Base-by-base conservation (phyloP, 2,113 vertebrate genomes). In the Alectura lathami region DNA sequence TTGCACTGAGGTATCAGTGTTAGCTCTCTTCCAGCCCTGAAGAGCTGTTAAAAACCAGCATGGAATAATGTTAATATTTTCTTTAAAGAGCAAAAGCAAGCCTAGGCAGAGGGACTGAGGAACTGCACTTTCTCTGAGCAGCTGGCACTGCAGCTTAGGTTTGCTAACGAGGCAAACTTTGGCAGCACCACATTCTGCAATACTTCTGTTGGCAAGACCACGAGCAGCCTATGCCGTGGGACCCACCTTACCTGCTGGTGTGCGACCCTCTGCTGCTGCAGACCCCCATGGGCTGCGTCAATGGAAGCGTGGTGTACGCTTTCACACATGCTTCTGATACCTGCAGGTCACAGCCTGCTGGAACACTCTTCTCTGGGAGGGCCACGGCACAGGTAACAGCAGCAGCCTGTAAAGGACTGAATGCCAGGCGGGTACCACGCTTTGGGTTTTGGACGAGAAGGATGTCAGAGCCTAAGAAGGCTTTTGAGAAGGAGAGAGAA, bases 1-100 rank as follows among this genome's bases (percentile, higher is more conserved):
- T 47, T 83, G 60, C 69, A 72, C 42, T 38, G 69, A 83, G 50
- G 22, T 48, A 53, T 38, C 42, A 89, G 64, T 89, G 51, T 45
- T 62, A 77, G 54, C 38, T 83, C 68, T 66, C 72, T 54, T 45
- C 60, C 56, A 87, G 12, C 48, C 47, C 82, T 40, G 62, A 90
- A 84, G 66, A 88, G 43, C 56, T 90, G 83, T 73, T 94, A 77
- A 48, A 94, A 93, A 88, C 69, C 86, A 91, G 72, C 79, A 67
- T 78, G 72, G 68, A 81, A 86, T 86, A 88, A 94, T 29, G 76
- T 70, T 88, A 88, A 51, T 80, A 89, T 94, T 94, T 88, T 86
- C 68, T 86, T 90, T 79, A 83, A 90, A 70, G 68, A 85, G 34
- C 26, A 34, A 66, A 54, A 79, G 48, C 47, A 87, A 83, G 82